Percentiles rank a stretch among this genome's conserved stretches.
Conservation (phyloP, 2,888 invertebrate species). For the Zygothrica quintamaculata region DNA sequence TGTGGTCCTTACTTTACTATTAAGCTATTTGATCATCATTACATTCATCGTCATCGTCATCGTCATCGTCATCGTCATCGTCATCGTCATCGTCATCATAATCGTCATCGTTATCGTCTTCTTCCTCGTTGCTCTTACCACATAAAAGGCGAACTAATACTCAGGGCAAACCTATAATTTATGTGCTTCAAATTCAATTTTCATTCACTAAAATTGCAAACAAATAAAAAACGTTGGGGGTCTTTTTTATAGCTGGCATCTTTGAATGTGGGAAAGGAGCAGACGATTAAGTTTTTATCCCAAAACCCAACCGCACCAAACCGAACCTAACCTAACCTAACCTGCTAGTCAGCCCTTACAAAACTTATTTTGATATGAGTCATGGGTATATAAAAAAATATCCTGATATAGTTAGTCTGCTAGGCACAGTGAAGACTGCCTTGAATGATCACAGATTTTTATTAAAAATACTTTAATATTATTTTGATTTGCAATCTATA, state of each 20-base stretch:
- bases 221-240: slow-evolving; percentile 56
- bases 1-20: slow-evolving; percentile 30
- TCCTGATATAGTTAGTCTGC: slow-evolving; percentile 42
- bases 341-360: slow-evolving; percentile 32
- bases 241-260: slow-evolving; percentile 36
- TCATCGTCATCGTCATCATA: slow-evolving; percentile 44
- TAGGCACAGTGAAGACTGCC: slow-evolving; percentile 31
- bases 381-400: slow-evolving; percentile 43
- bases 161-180: slow-evolving; percentile 69
- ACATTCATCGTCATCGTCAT: slow-evolving; percentile 46
- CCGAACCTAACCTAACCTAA: slow-evolving; percentile 1
- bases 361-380: slow-evolving; percentile 43
- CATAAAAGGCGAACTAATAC: slow-evolving; percentile 58
- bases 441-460: not conserved
- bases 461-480: too few species aligned
- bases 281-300: slow-evolving; percentile 37
- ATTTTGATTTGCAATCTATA: too few species aligned
- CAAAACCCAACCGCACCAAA: too few species aligned
- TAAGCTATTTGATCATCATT: slow-evolving; percentile 31
- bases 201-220: slow-evolving; percentile 70
- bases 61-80: slow-evolving; percentile 50
- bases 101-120: slow-evolving; percentile 59
- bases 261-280: slow-evolving; percentile 53
- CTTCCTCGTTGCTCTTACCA: slow-evolving; percentile 53
- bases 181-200: slow-evolving; percentile 75